Evolutionary conservation across 2,113 vertebrate species (phyloP).

Genomic region (Antechinus stuartii): DNA sequence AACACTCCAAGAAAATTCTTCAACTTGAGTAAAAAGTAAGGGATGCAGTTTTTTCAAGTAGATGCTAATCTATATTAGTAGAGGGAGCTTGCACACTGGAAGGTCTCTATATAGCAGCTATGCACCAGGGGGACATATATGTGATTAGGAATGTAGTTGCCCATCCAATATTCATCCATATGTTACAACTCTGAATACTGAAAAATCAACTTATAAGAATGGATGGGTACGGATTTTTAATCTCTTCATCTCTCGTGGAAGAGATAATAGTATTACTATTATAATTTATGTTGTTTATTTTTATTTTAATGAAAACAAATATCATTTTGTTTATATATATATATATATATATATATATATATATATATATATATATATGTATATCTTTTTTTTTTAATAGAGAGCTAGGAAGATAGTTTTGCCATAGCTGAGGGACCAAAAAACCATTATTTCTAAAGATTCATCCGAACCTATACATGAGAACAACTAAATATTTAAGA

Average conservation of each 20-base stretch:
- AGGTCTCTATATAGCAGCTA: not conserved
- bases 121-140: fast-evolving
- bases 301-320: not conserved
- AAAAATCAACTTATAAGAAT: fast-evolving
- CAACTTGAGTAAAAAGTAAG: not conserved
- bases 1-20: not conserved
- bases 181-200: fast-evolving
- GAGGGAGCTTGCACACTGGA: not conserved
- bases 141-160: fast-evolving
- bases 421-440: not conserved
- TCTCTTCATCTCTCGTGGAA: not conserved
- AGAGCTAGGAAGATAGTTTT: not conserved
- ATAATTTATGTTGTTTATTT: not conserved
- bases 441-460: not conserved
- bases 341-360: too few relatives aligned
- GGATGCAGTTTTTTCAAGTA: not conserved
- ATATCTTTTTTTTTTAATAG: not conserved
- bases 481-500: not conserved
- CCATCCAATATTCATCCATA: fast-evolving
- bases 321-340: not conserved
- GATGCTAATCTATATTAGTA: not conserved
- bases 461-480: not conserved
- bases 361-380: too few relatives aligned
- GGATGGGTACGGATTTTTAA: fast-evolving
- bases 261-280: not conserved